A percentile compares a stretch with the other conserved stretches of the same genome.
Conservation (phyloP, 2,888 invertebrate genomes). For the Notodonta ziczac region DNA sequence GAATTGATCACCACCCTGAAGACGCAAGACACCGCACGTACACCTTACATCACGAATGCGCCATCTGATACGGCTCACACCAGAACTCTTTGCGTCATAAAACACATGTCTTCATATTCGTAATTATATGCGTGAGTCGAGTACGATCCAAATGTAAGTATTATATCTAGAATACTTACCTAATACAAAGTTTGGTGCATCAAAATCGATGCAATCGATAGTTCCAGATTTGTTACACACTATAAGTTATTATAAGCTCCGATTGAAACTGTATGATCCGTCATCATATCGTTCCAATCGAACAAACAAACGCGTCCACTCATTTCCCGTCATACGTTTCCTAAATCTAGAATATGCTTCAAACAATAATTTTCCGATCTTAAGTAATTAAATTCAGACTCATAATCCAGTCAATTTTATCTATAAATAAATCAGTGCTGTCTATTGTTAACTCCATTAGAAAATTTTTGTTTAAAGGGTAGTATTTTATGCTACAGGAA, state of each 20-base stretch:
- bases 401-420: conserved; percentile 63
- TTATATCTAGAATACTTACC: no score
- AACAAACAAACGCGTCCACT: conserved; percentile 25
- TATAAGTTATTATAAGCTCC: neutral
- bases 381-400: conserved; percentile 70
- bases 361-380: conserved; percentile 71
- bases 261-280: conserved; percentile 28
- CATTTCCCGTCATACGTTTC: conserved; percentile 26
- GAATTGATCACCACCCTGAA: conserved; percentile 60
- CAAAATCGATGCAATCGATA: neutral
- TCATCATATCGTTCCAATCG: conserved; percentile 15
- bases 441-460: conserved; percentile 50
- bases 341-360: conserved; percentile 49
- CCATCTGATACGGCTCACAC: conserved; percentile 9
- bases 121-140: neutral
- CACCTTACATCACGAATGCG: conserved; percentile 28
- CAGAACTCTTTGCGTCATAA: neutral
- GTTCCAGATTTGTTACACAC: neutral
- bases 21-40: conserved; percentile 67
- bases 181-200: no score
- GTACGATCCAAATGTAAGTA: no score
- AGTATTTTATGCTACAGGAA: conserved; percentile 47
- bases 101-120: neutral
- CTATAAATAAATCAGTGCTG: conserved; percentile 65
- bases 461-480: conserved; percentile 71